A percentile compares a stretch with the other conserved stretches of the same genome.
These are phyloP conservation scores for Bombus impatiens DNA, from an alignment of 1,140 invertebrate species.

Conservation along the genomic window DNA sequence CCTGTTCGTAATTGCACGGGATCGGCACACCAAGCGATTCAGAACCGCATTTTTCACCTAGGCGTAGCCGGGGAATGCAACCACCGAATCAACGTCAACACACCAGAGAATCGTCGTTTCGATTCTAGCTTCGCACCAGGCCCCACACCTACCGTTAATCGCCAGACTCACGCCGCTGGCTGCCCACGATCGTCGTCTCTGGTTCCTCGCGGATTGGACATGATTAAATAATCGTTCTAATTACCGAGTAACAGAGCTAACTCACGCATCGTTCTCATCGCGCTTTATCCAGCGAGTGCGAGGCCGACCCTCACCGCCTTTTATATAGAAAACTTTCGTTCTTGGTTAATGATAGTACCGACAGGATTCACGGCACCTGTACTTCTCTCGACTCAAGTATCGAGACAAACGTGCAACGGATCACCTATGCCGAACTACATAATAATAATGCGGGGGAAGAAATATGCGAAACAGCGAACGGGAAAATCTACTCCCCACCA, in stretches of 20 bases:
- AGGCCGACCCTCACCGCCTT: conserved; percentile 10
- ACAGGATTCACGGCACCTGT: conserved; percentile 12
- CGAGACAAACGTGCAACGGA: background rate
- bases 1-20: conserved; percentile 40
- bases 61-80: conserved; percentile 60
- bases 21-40: conserved; percentile 42
- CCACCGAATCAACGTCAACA: conserved; percentile 29
- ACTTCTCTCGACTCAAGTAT: background rate
- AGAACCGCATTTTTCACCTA: conserved; percentile 61
- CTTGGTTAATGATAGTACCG: background rate
- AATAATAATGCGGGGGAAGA: conserved; percentile 60
- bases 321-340: background rate
- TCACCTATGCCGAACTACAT: conserved; percentile 50
- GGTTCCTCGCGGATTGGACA: conserved; percentile 60
- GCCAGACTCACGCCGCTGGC: conserved; percentile 39
- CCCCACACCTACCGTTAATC: conserved; percentile 42
- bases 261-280: conserved; percentile 35
- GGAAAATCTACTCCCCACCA: conserved; percentile 59
- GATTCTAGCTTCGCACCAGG: background rate
- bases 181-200: conserved; percentile 43
- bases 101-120: background rate
- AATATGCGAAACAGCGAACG: conserved; percentile 59
- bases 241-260: conserved; percentile 42
- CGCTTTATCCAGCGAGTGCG: conserved; percentile 1
- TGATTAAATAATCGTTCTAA: conserved; percentile 70